Percentiles rank a stretch among this genome's conserved stretches.
phyloP scores from a whole-genome alignment of 2,113 vertebrate genomes.

The Tauraco erythrolophus region DNA sequence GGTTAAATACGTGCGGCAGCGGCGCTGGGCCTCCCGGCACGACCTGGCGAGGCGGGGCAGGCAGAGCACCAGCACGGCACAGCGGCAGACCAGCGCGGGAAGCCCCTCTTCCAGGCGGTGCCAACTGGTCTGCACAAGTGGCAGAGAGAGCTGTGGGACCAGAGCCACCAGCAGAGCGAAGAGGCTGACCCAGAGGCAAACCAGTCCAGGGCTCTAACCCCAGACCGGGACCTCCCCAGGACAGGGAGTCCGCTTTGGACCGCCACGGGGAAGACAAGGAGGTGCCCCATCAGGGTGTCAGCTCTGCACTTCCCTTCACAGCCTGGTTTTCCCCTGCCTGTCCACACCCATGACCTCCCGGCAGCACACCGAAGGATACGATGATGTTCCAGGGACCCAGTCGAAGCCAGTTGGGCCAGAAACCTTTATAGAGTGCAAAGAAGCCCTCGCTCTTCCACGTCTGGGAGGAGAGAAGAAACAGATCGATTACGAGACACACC shows the following conservation, averaged over 20 bases:
- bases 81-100: fast-evolving
- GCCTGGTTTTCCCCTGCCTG: not conserved
- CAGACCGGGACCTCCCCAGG: not conserved
- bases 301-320: not conserved
- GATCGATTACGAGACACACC: not conserved
- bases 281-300: fast-evolving
- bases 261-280: not conserved
- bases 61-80: not conserved
- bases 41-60: too few species aligned
- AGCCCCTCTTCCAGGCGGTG: not conserved
- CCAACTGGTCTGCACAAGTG: fast-evolving
- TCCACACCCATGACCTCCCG: fast-evolving
- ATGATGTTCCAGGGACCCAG: slow-evolving; percentile 99
- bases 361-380: slow-evolving; percentile 86
- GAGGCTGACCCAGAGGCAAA: not conserved
- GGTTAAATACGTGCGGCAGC: too few species aligned
- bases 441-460: slow-evolving; percentile 96
- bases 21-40: fast-evolving
- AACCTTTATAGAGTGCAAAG: slow-evolving; percentile 96
- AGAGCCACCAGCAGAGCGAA: not conserved
- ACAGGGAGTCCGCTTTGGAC: not conserved
- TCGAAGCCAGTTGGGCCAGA: slow-evolving; percentile 98
- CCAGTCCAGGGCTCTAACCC: not conserved
- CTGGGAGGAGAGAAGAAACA: slow-evolving; percentile 65
- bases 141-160: too few species aligned